A percentile compares a stretch with the other conserved stretches of the same genome.
These are phyloP conservation scores for Schizotus pectinicornis DNA, from an alignment of 2,888 invertebrate species.

Conservation along the genomic window DNA sequence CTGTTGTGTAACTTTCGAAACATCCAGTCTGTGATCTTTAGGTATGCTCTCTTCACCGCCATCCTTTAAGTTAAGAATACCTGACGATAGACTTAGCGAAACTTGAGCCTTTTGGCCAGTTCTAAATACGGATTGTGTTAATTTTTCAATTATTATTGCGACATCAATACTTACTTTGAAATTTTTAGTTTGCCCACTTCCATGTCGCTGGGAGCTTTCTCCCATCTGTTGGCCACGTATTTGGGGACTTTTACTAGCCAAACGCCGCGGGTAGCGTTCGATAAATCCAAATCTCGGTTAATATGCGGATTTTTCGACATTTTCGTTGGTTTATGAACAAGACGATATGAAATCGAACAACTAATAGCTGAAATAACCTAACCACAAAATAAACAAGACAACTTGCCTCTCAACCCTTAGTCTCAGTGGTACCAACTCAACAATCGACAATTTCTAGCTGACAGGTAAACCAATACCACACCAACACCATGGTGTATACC, in stretches of 20 bases:
- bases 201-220: slow-evolving; percentile 86
- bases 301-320: slow-evolving; percentile 62
- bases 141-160: too few relatives aligned
- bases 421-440: too few relatives aligned
- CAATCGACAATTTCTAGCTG: too few relatives aligned
- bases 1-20: slow-evolving; percentile 89
- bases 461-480: too few relatives aligned
- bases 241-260: slow-evolving; percentile 98
- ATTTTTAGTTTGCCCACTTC: slow-evolving; percentile 95
- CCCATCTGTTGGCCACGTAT: slow-evolving; percentile 95
- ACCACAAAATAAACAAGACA: too few relatives aligned
- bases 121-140: too few relatives aligned
- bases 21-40: slow-evolving; percentile 89
- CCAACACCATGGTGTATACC: too few relatives aligned
- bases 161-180: slow-evolving; percentile 64
- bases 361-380: too few relatives aligned
- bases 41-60: slow-evolving; percentile 83
- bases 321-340: too few relatives aligned
- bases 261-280: slow-evolving; percentile 88
- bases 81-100: slow-evolving; percentile 81
- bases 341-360: too few relatives aligned
- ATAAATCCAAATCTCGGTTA: slow-evolving; percentile 84
- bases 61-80: slow-evolving; percentile 78
- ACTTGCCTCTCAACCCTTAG: too few relatives aligned
- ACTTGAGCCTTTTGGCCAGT: slow-evolving; percentile 90